phyloP scores from a whole-genome alignment of 2,113 vertebrate species.

The Datnioides undecimradiatus region DNA sequence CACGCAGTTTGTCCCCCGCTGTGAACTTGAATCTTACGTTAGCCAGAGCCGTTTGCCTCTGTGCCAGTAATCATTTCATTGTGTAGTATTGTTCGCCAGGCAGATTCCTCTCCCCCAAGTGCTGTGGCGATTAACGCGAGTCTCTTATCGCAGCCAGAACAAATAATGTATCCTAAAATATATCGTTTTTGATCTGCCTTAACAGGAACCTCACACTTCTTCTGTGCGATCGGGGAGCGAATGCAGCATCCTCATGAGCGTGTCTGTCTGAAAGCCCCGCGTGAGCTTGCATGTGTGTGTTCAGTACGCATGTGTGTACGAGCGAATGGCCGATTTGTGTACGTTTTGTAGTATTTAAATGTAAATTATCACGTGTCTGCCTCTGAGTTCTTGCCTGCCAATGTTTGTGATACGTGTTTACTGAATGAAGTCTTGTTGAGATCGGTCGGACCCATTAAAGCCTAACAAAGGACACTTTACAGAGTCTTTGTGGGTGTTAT shows the following conservation, averaged over 20 bases:
- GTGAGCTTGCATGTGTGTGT: slow-evolving; percentile 57
- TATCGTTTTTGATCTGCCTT: slow-evolving; percentile 35
- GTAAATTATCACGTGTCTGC: slow-evolving; percentile 69
- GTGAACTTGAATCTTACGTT: not conserved
- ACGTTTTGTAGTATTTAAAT: slow-evolving; percentile 76
- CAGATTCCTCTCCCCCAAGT: slow-evolving; percentile 2
- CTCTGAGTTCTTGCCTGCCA: slow-evolving; percentile 82
- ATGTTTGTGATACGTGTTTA: slow-evolving; percentile 78
- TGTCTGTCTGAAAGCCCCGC: slow-evolving; percentile 38
- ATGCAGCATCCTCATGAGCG: not conserved
- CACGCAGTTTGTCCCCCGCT: slow-evolving; percentile 29
- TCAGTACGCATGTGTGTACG: slow-evolving; percentile 45
- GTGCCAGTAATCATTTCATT: slow-evolving; percentile 18
- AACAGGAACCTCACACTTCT: not conserved
- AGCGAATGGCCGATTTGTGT: slow-evolving; percentile 52
- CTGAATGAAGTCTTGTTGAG: slow-evolving; percentile 58
- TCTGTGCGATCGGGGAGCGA: slow-evolving; percentile 34
- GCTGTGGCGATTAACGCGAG: not conserved
- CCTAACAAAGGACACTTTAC: slow-evolving; percentile 50
- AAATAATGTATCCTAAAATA: slow-evolving; percentile 14
- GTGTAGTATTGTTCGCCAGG: slow-evolving; percentile 27
- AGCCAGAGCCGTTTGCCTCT: slow-evolving; percentile 12
- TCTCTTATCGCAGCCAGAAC: slow-evolving; percentile 25
- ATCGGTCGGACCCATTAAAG: slow-evolving; percentile 78
- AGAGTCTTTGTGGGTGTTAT: slow-evolving; percentile 46